Evolutionary conservation across 1,140 invertebrate genomes (phyloP).

Genomic region (Leptoteleia sp.): DNA sequence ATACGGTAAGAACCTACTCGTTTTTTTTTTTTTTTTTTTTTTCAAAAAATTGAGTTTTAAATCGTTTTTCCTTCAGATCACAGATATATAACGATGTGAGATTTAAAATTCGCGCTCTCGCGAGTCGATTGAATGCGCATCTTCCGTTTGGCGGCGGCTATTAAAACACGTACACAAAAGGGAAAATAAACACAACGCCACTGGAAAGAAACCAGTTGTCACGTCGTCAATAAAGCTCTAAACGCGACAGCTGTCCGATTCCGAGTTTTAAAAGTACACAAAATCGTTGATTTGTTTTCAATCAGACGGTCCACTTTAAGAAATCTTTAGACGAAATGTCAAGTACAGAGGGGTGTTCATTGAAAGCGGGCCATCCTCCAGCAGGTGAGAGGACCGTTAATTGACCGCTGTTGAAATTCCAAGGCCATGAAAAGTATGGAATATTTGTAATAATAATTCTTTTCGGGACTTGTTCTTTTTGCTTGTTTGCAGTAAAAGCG

Average conservation of each 20-base stretch:
- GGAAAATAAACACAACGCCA: constrained; percentile 51
- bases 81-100: not conserved
- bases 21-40: no score
- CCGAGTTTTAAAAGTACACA: not conserved
- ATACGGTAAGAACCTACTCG: no score
- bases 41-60: no score
- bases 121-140: constrained; percentile 2
- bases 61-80: no score
- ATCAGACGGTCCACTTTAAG: not conserved
- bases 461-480: constrained; percentile 30
- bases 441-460: constrained; percentile 13
- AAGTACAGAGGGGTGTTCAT: constrained; percentile 83
- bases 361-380: constrained; percentile 91
- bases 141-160: not conserved
- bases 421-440: constrained; percentile 2
- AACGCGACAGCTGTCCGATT: constrained; percentile 38
- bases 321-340: constrained; percentile 79
- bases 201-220: constrained; percentile 30
- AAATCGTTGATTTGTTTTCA: constrained; percentile 11
- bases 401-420: not conserved
- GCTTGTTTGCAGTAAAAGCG: constrained; percentile 89
- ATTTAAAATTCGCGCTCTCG: constrained; percentile 18
- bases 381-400: constrained; percentile 85
- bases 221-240: constrained; percentile 44
- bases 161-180: constrained; percentile 13